Conservation (phyloP, 2,113 vertebrate species). For the Aspidoscelis tigris region DNA sequence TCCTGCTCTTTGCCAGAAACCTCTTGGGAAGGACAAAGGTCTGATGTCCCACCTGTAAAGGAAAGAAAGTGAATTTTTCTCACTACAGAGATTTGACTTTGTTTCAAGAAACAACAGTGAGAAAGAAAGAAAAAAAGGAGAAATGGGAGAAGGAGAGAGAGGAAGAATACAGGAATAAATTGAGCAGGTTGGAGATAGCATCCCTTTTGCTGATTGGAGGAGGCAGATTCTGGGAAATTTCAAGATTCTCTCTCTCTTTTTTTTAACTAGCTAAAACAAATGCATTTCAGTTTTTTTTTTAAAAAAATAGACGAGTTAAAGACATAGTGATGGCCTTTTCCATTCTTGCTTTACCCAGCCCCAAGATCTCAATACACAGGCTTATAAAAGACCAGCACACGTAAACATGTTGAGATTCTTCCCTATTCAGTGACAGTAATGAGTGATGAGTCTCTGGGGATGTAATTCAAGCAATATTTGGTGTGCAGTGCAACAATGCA, state of each 20-base stretch:
- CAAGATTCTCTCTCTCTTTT: too few species aligned
- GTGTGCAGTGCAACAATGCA: neutral
- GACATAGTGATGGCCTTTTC: neutral
- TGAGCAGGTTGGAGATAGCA: neutral
- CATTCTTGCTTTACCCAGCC: neutral
- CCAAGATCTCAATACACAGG: neutral
- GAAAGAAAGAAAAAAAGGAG: neutral
- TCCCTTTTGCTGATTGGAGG: neutral
- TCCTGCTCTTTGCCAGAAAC: constrained; percentile 21
- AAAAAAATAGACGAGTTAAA: neutral
- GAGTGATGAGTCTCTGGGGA: neutral
- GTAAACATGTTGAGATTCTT: neutral
- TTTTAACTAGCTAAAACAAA: neutral
- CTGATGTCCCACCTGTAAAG: constrained; percentile 57
- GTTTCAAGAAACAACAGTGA: neutral
- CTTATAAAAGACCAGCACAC: too few species aligned
- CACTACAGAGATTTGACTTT: neutral
- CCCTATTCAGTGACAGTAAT: neutral
- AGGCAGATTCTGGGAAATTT: constrained; percentile 7
- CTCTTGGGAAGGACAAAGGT: constrained; percentile 39
- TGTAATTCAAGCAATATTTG: neutral
- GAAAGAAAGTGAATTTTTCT: constrained; percentile 39
- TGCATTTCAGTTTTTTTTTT: neutral
- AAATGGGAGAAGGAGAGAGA: too few species aligned
- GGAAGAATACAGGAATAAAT: neutral